phyloP scores from a whole-genome alignment of 2,113 vertebrate genomes.

The Eretmochelys imbricata region DNA sequence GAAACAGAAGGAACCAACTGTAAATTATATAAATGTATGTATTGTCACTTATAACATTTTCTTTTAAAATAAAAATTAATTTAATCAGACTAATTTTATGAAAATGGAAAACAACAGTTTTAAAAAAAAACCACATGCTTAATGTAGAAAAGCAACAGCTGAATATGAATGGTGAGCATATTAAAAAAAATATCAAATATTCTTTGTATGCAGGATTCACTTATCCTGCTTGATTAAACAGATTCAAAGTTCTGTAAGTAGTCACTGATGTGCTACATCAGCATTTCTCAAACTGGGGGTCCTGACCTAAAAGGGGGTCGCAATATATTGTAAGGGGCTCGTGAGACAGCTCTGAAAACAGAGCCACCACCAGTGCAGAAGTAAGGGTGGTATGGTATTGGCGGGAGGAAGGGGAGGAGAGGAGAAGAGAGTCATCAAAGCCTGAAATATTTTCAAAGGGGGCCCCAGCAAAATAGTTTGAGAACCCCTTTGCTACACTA shows the following conservation, averaged over 20 bases:
- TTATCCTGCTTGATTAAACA: not conserved
- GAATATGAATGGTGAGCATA: not conserved
- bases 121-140: not conserved
- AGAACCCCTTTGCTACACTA: not conserved
- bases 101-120: no score
- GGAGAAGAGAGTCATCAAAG: no score
- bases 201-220: not conserved
- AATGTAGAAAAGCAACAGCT: not conserved
- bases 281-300: no score
- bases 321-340: no score
- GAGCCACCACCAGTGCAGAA: no score
- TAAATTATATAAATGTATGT: not conserved
- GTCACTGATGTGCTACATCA: not conserved
- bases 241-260: rapidly evolving
- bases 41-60: not conserved
- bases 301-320: no score
- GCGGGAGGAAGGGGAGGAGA: no score
- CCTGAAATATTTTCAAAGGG: no score
- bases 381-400: no score
- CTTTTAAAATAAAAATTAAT: not conserved
- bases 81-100: not conserved
- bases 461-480: no score
- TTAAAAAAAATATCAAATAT: not conserved
- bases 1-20: not conserved
- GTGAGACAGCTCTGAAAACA: no score